Evolutionary conservation across 2,888 invertebrate genomes (phyloP).

Genomic region (Rotaria macrura): DNA sequence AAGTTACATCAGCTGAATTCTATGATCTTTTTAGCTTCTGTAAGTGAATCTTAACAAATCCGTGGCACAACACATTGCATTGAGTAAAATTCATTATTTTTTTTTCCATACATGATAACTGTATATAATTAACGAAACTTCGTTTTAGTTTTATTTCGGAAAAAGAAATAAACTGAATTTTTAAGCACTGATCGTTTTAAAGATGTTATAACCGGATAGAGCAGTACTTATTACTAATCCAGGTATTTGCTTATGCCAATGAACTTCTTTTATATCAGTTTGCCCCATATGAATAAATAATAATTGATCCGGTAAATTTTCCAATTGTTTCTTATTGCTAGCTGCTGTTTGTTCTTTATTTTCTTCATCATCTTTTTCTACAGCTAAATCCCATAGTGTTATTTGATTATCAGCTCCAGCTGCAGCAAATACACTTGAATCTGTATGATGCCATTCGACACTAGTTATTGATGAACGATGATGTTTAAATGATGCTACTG

Average conservation of each 20-base stretch:
- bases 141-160: not conserved
- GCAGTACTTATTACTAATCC: conserved; percentile 87
- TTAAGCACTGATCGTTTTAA: conserved; percentile 86
- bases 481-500: conserved; percentile 86
- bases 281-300: conserved; percentile 96
- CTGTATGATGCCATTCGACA: conserved; percentile 88
- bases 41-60: too few species aligned
- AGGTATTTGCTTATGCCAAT: conserved; percentile 92
- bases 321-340: not conserved
- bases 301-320: conserved; percentile 73
- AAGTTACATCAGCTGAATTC: too few species aligned
- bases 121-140: too few species aligned
- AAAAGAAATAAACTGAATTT: not conserved
- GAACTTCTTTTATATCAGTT: conserved; percentile 88
- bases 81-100: too few species aligned
- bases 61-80: too few species aligned
- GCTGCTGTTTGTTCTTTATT: conserved; percentile 25
- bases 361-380: conserved; percentile 63
- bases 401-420: conserved; percentile 87
- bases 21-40: too few species aligned
- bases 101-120: too few species aligned
- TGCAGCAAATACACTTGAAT: conserved; percentile 82
- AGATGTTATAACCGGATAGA: conserved; percentile 85
- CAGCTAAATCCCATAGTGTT: conserved; percentile 86
- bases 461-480: conserved; percentile 84